phyloP scores from a whole-genome alignment of 2,113 vertebrate species.

The Puffinus mauretanicus region DNA sequence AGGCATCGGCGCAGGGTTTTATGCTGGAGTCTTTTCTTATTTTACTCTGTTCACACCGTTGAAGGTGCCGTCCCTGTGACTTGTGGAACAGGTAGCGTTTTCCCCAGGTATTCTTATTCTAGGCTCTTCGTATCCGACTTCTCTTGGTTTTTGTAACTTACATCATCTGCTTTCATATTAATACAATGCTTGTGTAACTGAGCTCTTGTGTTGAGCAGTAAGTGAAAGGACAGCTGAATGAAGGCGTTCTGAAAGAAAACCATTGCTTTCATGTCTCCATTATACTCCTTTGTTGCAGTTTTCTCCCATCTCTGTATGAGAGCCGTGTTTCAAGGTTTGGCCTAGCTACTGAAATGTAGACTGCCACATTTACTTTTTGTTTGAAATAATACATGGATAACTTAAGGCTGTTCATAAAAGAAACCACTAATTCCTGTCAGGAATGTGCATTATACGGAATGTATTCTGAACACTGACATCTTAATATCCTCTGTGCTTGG shows the following conservation, averaged over 20 bases:
- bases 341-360: background rate
- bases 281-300: background rate
- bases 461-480: background rate
- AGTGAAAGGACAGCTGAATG: background rate
- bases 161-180: background rate
- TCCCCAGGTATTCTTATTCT: background rate
- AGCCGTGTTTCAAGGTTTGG: rapidly evolving
- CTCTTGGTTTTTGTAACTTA: background rate
- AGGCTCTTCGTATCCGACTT: rapidly evolving
- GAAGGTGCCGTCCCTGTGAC: rapidly evolving
- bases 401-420: background rate
- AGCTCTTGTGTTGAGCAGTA: background rate
- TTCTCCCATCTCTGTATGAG: rapidly evolving
- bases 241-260: background rate
- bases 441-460: background rate
- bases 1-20: background rate
- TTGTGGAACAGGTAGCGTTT: background rate
- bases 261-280: background rate
- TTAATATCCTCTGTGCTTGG: background rate
- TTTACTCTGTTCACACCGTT: rapidly evolving
- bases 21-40: background rate
- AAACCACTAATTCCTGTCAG: background rate
- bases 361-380: background rate
- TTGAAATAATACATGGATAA: background rate
- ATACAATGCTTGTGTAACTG: background rate